Evolutionary conservation across 2,888 invertebrate species (phyloP), one percentile per base, ranked within the genome.

Genomic region (Panorpa germanica): DNA sequence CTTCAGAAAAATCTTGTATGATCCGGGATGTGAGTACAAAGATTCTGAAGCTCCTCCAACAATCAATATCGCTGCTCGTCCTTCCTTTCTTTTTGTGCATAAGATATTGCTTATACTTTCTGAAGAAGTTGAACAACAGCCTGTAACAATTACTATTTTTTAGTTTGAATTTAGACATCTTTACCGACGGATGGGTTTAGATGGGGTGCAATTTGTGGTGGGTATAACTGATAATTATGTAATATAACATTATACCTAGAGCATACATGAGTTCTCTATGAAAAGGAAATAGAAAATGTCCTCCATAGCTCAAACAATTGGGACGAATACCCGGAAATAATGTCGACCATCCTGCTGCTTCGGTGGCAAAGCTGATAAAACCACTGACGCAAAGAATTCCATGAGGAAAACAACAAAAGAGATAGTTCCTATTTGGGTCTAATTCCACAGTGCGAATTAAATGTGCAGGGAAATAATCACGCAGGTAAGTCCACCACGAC

Each of bases 11-110:
- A 85, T 55, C 39, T 64, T 64, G 38, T 82, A 80, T 31, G 64
- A 61, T 4, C 75, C 74, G 0, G 90, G 86, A 44, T 69, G 70
- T 2, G 81, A 72, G 39, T 83, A 75, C 34, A 90, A 57, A 0
- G 86, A 75, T 50, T 95, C 93, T 5, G 77, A 70, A 0, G 88
- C 88, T 1, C 95, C 93, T 0, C 93, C 93, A 2, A 88, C 73
- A 30, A 88, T 67, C 23, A 95, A 56, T 3, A 74, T 67, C 0
- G 70, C 67, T 1, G 65, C 78, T n/a, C n/a, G n/a, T n/a, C n/a
- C n/a, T n/a, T n/a, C n/a, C n/a, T n/a, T n/a, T n/a, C n/a, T n/a
- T n/a, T n/a, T n/a, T n/a, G n/a, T n/a, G n/a, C n/a, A n/a, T 14
- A 85, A 46, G 13, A 74, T 46, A 44, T 70, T 56, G 25, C 70